These are phyloP conservation scores for Eira barbara DNA, from an alignment of 2,113 vertebrate species.

Conservation along the genomic window DNA sequence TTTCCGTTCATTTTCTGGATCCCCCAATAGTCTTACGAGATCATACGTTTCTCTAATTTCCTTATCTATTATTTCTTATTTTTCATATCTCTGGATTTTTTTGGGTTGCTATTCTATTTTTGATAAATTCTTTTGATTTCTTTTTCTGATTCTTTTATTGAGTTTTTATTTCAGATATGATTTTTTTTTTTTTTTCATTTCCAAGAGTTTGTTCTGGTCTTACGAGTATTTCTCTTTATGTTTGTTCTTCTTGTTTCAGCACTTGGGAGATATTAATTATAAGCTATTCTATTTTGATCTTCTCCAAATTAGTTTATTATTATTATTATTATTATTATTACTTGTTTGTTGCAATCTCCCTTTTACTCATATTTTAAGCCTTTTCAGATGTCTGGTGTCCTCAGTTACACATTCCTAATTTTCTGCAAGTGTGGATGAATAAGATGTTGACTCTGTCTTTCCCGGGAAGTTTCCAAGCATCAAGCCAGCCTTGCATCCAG, in stretches of 20 bases:
- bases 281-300: constrained; percentile 16
- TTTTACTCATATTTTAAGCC: neutral
- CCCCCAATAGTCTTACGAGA: rapidly evolving
- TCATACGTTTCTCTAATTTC: neutral
- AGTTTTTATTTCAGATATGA: neutral
- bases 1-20: neutral
- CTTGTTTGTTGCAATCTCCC: neutral
- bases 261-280: neutral
- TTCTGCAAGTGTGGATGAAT: neutral
- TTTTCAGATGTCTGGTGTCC: neutral
- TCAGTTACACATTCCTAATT: neutral
- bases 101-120: neutral
- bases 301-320: neutral
- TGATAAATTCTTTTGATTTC: neutral
- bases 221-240: neutral
- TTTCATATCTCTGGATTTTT: neutral
- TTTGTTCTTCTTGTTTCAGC: neutral
- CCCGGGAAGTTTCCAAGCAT: neutral
- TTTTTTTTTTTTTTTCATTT: neutral
- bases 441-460: neutral
- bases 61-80: neutral
- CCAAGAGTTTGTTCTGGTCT: neutral
- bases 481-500: neutral
- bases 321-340: neutral
- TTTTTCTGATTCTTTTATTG: neutral